These are phyloP conservation scores for Bellardia pandia DNA, from an alignment of 2,888 invertebrate genomes.

Conservation along the genomic window DNA sequence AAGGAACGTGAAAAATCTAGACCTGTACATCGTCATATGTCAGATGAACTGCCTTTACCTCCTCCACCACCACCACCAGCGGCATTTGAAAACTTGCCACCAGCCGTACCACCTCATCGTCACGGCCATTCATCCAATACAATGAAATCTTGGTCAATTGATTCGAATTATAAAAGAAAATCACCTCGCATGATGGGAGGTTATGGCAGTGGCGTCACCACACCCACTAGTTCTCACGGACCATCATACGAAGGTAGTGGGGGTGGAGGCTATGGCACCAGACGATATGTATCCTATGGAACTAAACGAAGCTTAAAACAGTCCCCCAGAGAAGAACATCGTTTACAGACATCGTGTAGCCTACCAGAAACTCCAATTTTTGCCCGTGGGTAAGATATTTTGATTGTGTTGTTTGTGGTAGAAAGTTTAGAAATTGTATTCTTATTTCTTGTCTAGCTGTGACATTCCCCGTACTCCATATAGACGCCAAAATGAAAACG, in stretches of 20 bases:
- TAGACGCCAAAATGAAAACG: conserved; percentile 85
- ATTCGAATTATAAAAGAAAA: conserved; percentile 89
- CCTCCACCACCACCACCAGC: conserved; percentile 77
- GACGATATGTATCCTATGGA: conserved; percentile 83
- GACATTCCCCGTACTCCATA: conserved; percentile 94
- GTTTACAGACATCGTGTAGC: conserved; percentile 92
- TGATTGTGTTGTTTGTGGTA: background rate
- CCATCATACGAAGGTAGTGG: conserved; percentile 76
- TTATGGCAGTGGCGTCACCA: conserved; percentile 84
- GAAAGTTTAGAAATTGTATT: background rate
- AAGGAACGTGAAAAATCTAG: conserved; percentile 70
- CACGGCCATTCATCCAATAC: conserved; percentile 87
- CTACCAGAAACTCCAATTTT: conserved; percentile 95
- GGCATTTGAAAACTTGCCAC: conserved; percentile 84
- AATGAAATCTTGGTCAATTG: conserved; percentile 93
- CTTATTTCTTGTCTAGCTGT: conserved; percentile 84
- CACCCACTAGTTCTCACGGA: conserved; percentile 79
- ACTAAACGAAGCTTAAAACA: conserved; percentile 84
- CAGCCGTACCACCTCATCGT: conserved; percentile 90
- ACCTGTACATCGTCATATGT: conserved; percentile 78
- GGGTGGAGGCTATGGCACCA: conserved; percentile 84
- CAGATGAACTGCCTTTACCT: conserved; percentile 80
- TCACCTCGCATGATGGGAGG: conserved; percentile 85
- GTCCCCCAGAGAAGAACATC: conserved; percentile 86
- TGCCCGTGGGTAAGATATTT: conserved; percentile 87